Evolutionary conservation across 2,888 invertebrate genomes (phyloP), one percentile per base, ranked within the genome.

Genomic region (Erannis defoliaria): DNA sequence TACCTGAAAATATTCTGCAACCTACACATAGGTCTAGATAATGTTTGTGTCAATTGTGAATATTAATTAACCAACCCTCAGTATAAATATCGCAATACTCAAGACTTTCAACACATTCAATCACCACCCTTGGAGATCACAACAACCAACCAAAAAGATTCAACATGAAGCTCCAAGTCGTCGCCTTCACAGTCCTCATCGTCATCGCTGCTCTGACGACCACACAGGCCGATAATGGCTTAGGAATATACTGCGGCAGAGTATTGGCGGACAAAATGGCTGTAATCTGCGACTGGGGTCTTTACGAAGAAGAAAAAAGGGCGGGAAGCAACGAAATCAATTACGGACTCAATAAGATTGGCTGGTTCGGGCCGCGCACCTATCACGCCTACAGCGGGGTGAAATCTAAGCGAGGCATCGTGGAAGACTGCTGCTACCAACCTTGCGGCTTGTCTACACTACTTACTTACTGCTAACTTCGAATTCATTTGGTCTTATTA

Each of bases 371-470:
- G 1, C 64, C 67, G 8, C 53, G 51, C n/a, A 55, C 48, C 35
- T 62, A 57, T 12, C 55, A 62, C 29, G 57, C 64, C 8, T 55
- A 60, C 45, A 50, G 48, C 23, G 62, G 64, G 0, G 19, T 55
- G 12, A 60, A 60, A 21, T 40, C 58, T 0, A 68, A 68, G 10
- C 68, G 68, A 8, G 64, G 66, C 3, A 61, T 66, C 38, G 59
- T 60, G 26, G 61, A 62, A 5, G 64, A 64, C 33, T 68, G 68
- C 51, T 68, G 68, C 54, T 21, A 61, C 8, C 60, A 60, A 12
- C 61, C 58, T 0, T 64, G 59, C 29, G 31, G 43, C 16, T 23
- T 37, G 9, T 5, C 55, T 8, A 59, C 53, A 4, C 43, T 62
- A 48, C 53, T 58, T 48, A 56, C 51, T 31, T 67, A 65, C 46